Evolutionary conservation across 2,113 vertebrate genomes (phyloP).

Genomic region (Smithornis capensis): DNA sequence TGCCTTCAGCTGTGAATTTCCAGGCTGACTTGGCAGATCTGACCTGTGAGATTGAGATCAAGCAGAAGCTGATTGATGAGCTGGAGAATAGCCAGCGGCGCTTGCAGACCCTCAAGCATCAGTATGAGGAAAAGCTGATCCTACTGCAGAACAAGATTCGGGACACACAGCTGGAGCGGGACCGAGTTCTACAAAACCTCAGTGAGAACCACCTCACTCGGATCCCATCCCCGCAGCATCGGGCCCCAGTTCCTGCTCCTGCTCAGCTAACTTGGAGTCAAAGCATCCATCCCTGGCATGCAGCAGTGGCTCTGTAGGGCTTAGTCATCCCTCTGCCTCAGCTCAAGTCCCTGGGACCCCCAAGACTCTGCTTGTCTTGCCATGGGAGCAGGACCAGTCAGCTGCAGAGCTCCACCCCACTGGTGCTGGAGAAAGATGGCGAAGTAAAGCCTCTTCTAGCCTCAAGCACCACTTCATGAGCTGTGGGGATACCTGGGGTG

Average conservation of each 20-base stretch:
- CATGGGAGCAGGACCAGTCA: background rate
- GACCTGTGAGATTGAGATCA: constrained; percentile 98
- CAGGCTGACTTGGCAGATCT: constrained; percentile 92
- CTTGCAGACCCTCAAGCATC: constrained; percentile 91
- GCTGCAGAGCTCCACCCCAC: background rate
- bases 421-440: background rate
- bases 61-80: constrained; percentile 96
- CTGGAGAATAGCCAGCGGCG: constrained; percentile 95
- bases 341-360: background rate
- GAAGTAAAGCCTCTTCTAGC: background rate
- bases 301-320: background rate
- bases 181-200: constrained; percentile 94
- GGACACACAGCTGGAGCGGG: constrained; percentile 94
- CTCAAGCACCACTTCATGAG: background rate
- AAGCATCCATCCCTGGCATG: background rate
- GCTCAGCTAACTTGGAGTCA: background rate
- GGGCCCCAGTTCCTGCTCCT: background rate
- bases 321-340: background rate
- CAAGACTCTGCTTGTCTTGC: background rate
- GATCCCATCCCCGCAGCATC: fast-evolving
- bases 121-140: constrained; percentile 96
- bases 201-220: constrained; percentile 71
- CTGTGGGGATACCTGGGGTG: background rate
- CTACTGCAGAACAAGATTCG: constrained; percentile 96
- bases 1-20: constrained; percentile 81